Evolutionary conservation across 1,140 invertebrate species (phyloP).

Genomic region (Drosophila fuyamai): DNA sequence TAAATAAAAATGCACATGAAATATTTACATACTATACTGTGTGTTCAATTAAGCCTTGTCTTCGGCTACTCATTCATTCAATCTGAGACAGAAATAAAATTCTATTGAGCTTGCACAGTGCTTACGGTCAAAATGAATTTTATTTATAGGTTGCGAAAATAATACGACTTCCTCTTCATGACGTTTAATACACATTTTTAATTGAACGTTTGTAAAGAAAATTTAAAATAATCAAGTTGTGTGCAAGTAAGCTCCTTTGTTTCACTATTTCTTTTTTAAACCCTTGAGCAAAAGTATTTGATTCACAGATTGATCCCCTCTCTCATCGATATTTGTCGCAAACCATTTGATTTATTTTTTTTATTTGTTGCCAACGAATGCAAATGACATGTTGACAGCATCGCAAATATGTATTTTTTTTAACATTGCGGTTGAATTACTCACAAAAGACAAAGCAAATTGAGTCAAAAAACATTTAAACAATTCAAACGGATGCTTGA

Average conservation of each 20-base stretch:
- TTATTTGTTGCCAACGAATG: not conserved
- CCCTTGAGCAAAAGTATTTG: not conserved
- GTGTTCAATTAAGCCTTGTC: not conserved
- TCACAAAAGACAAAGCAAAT: not conserved
- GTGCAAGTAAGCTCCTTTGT: not conserved
- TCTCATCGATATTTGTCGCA: not conserved
- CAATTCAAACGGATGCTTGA: not conserved
- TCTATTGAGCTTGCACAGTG: not conserved
- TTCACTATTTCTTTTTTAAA: not conserved
- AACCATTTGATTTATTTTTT: slow-evolving; percentile 3
- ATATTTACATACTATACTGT: not conserved
- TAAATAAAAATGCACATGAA: no score
- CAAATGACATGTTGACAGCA: not conserved
- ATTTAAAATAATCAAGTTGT: no score
- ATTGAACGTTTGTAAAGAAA: no score
- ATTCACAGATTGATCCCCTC: not conserved
- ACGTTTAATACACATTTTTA: no score
- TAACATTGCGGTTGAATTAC: not conserved
- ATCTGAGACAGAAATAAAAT: not conserved
- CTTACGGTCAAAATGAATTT: no score
- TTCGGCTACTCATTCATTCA: no score
- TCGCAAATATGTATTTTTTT: not conserved
- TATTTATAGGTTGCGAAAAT: no score
- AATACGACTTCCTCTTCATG: no score
- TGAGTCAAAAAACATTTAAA: not conserved